Evolutionary conservation across 2,888 invertebrate species (phyloP), one percentile per base, ranked within the genome.

Genomic region (Leptura quadrifasciata): DNA sequence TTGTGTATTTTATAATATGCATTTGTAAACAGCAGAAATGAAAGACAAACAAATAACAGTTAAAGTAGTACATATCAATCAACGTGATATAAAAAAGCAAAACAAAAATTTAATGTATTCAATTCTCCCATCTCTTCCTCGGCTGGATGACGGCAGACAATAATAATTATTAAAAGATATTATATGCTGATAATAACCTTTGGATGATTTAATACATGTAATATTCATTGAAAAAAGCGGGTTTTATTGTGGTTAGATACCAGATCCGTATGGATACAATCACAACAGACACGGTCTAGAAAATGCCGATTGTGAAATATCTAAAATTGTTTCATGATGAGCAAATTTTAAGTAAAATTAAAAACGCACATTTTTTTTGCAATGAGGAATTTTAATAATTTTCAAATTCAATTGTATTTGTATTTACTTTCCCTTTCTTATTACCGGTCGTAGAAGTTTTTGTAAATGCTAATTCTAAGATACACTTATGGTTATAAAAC

Each of bases 221-320:
- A 47, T 47, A 47, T 47, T 47, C 47, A n/a, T 47, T n/a, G 47
- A 47, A 47, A 47, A n/a, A 47, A 15, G 47, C n/a, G 47, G 47
- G 47, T 47, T 47, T 47, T 47, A 5, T 47, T 12, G 47, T n/a
- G 47, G n/a, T 47, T n/a, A n/a, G 2, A 47, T 47, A 47, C 47
- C n/a, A 47, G 47, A 47, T 47, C 47, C 47, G 47, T 47, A 47
- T 47, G 47, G 1, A 5, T 47, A 47, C 47, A 47, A 47, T n/a
- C 47, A 47, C 47, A 47, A 47, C n/a, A 47, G n/a, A 47, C 47
- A 47, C 47, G 47, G n/a, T n/a, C 15, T 47, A 47, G 5, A 47
- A 47, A 47, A 47, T 47, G n/a, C n/a, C 47, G 47, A 47, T 47
- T n/a, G 6, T 5, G 5, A 6, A 39, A 47, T 47, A 47, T n/a